Percentiles rank a stretch among this genome's conserved stretches.
Conservation (phyloP, 2,113 vertebrate species). For the Australoheros scitulus region DNA sequence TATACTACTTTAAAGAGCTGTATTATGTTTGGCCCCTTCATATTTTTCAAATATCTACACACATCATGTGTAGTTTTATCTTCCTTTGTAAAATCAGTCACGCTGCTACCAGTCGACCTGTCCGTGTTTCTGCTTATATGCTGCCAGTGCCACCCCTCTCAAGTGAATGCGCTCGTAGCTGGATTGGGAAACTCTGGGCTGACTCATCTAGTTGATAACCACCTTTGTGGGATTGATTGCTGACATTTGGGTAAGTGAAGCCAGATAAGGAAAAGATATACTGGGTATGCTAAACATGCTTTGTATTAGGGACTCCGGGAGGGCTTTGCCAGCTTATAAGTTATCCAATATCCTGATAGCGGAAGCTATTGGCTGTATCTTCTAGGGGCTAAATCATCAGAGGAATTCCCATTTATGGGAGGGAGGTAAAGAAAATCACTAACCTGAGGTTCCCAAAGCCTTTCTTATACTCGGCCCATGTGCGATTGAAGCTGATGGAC, state of each 20-base stretch:
- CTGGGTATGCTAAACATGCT: not conserved
- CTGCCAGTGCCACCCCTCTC: too few species aligned
- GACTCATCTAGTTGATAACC: not conserved
- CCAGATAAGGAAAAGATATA: not conserved
- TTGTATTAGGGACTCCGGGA: not conserved
- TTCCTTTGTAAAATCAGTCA: too few species aligned
- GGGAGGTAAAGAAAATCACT: not conserved
- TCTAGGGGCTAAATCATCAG: not conserved
- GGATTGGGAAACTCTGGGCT: too few species aligned
- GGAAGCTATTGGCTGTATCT: not conserved
- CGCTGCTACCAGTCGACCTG: too few species aligned
- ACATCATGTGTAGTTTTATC: too few species aligned
- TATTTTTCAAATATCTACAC: too few species aligned
- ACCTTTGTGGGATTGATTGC: not conserved
- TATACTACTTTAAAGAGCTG: accelerated
- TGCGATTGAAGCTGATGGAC: slow-evolving; percentile 90
- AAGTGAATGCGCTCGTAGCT: too few species aligned
- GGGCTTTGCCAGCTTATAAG: not conserved
- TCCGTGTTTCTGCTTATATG: too few species aligned
- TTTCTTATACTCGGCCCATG: slow-evolving; percentile 91
- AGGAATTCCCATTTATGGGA: not conserved
- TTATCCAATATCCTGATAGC: not conserved
- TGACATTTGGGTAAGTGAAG: not conserved
- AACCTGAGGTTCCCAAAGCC: slow-evolving; percentile 90
- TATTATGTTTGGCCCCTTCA: too few species aligned